Evolutionary conservation across 2,888 invertebrate genomes (phyloP), one percentile per base, ranked within the genome.

Genomic region (Podabrus alpinus): DNA sequence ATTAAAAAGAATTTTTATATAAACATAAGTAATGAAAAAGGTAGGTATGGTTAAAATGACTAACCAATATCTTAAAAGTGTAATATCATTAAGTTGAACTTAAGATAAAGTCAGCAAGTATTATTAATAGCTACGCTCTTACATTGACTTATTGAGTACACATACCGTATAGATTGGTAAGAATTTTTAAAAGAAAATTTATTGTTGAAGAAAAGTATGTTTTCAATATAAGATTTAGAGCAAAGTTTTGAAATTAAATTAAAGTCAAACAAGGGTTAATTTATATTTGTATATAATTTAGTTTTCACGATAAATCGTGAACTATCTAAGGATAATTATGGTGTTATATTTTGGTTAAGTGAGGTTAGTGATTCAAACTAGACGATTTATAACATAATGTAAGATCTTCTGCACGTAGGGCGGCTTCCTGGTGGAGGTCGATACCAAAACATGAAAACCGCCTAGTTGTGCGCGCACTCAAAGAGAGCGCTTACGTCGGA

Each of bases 381-480:
- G 21, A 64, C 17, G 62, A 64, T 64, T 64, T 64, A 64, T 17
- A 64, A 64, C 21, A 21, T 64, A 19, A 64, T 19, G 62, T 64
- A 19, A 64, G 15, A 70, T 70, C 74, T 60, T 73, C 69, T 74
- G 60, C 59, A 72, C 72, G 69, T 72, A 68, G 72, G 74, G 75
- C 71, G 75, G 72, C 75, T 71, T 75, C 72, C 60, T 72, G 69
- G 19, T 71, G 69, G 72, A 68, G 75, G 75, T 75, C 75, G 75
- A 75, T 75, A 75, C 68, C 72, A 29, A 70, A 72, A 75, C 72
- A 72, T 72, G 75, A 71, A 72, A 69, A 66, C 71, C 29, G 66
- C 64, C 66, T 59, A 75, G 75, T 75, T 75, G 75, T 69, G 75
- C 72, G 75, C 75, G 75, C 75, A 75, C 61, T 59, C 69, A 71